Conservation (phyloP, 1,140 invertebrate species). For the Ericerus pela region DNA sequence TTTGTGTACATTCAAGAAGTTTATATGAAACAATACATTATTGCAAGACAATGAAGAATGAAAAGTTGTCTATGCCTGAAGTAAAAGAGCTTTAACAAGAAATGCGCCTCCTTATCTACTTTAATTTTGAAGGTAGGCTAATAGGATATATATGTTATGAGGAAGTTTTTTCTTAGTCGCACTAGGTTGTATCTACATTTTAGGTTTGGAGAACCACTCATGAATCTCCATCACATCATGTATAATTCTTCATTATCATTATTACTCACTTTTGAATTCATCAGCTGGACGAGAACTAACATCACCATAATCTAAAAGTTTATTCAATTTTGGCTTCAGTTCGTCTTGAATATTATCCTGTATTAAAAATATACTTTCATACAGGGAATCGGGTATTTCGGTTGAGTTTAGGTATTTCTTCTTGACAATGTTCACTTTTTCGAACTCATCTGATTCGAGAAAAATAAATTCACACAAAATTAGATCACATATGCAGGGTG, state of each 20-base stretch:
- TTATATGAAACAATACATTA: too few relatives aligned
- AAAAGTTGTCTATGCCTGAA: too few relatives aligned
- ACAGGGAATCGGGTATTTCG: constrained; percentile 14
- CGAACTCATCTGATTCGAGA: background rate
- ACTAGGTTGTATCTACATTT: too few relatives aligned
- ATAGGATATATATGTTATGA: too few relatives aligned
- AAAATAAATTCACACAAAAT: background rate
- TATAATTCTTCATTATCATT: background rate
- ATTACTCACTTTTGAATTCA: background rate
- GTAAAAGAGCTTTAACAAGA: too few relatives aligned
- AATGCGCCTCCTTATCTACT: too few relatives aligned
- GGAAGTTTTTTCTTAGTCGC: too few relatives aligned
- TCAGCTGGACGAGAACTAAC: background rate
- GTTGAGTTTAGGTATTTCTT: constrained; percentile 21
- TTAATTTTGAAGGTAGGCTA: too few relatives aligned
- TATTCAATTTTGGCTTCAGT: background rate
- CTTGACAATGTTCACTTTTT: constrained; percentile 20
- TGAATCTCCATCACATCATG: background rate
- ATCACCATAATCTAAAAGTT: background rate
- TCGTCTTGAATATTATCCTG: constrained; percentile 24
- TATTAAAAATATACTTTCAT: constrained; percentile 22
- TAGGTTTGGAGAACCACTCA: too few relatives aligned
- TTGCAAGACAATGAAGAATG: too few relatives aligned
- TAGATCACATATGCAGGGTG: too few relatives aligned
- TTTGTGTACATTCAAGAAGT: too few relatives aligned